phyloP scores from a whole-genome alignment of 2,888 invertebrate genomes.

The Lasius platythorax region DNA sequence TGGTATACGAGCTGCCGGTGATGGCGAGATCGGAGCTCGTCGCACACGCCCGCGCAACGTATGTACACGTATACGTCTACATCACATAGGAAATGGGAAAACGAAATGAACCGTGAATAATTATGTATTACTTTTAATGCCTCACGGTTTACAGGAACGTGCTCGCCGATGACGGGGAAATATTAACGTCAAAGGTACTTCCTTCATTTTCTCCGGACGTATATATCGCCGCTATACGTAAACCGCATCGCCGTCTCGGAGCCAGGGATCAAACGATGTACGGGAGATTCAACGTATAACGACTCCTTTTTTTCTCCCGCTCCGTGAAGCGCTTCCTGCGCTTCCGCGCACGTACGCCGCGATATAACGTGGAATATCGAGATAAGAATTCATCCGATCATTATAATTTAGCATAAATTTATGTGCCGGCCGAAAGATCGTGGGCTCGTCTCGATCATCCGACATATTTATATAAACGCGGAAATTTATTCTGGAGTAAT shows the following conservation, averaged over 20 bases:
- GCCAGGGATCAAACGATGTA: conserved; percentile 71
- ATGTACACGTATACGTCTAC: conserved; percentile 61
- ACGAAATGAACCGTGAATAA: conserved; percentile 81
- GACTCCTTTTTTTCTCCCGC: conserved; percentile 42
- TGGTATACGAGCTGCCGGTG: conserved; percentile 60
- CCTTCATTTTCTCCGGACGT: conserved; percentile 71
- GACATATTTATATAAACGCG: conserved; percentile 24
- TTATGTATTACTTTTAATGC: conserved; percentile 80
- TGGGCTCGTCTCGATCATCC: conserved; percentile 17
- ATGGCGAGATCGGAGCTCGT: conserved; percentile 58
- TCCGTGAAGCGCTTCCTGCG: conserved; percentile 21
- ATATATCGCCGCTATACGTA: conserved; percentile 36
- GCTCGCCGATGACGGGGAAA: conserved; percentile 60
- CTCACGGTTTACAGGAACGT: conserved; percentile 68
- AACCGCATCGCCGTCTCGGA: conserved; percentile 41
- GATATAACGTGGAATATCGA: conserved; percentile 54
- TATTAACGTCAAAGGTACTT: conserved; percentile 79
- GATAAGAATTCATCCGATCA: conserved; percentile 55
- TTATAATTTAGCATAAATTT: conserved; percentile 57
- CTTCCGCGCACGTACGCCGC: conserved; percentile 48
- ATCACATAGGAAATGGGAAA: conserved; percentile 80
- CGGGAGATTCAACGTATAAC: conserved; percentile 67
- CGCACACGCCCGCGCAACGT: conserved; percentile 60
- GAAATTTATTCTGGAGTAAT: conserved; percentile 6
- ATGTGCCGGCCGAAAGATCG: conserved; percentile 31